Conservation (phyloP, 2,888 invertebrate species). For the Tetanocera ferruginea region DNA sequence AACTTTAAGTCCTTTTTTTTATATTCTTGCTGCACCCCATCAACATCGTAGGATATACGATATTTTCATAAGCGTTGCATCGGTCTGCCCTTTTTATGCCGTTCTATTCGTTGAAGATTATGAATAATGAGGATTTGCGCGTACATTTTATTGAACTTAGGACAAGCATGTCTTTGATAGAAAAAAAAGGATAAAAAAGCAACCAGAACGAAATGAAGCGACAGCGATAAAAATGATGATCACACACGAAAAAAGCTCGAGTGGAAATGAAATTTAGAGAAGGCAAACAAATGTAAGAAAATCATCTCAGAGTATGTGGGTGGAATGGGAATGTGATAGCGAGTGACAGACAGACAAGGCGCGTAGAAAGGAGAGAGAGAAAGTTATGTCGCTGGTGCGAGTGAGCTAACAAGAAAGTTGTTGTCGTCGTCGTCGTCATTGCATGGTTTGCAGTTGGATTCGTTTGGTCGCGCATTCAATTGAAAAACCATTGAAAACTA, state of each 20-base stretch:
- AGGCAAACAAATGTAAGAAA: conserved; percentile 42
- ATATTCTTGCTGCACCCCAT: not conserved
- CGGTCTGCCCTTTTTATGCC: not conserved
- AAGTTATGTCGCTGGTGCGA: conserved; percentile 18
- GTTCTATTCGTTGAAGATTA: conserved; percentile 38
- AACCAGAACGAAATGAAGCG: conserved; percentile 29
- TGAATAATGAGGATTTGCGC: conserved; percentile 49
- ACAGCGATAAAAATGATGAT: conserved; percentile 37
- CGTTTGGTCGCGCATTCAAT: conserved; percentile 51
- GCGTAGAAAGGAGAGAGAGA: not conserved
- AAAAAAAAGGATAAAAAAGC: not conserved
- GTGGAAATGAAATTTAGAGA: conserved; percentile 48
- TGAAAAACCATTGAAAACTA: conserved; percentile 68
- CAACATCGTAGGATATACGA: not conserved
- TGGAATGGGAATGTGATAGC: not conserved
- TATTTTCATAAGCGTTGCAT: not conserved
- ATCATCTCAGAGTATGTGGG: conserved; percentile 14
- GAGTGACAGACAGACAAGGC: conserved; percentile 42
- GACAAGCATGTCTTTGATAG: not conserved
- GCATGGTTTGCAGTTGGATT: conserved; percentile 28
- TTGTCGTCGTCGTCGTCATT: not conserved
- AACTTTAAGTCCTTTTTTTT: not conserved
- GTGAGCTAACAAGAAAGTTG: conserved; percentile 16
- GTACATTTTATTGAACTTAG: conserved; percentile 35
- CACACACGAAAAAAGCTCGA: conserved; percentile 39